phyloP scores from a whole-genome alignment of 2,888 invertebrate genomes.

The Microctonus brassicae region DNA sequence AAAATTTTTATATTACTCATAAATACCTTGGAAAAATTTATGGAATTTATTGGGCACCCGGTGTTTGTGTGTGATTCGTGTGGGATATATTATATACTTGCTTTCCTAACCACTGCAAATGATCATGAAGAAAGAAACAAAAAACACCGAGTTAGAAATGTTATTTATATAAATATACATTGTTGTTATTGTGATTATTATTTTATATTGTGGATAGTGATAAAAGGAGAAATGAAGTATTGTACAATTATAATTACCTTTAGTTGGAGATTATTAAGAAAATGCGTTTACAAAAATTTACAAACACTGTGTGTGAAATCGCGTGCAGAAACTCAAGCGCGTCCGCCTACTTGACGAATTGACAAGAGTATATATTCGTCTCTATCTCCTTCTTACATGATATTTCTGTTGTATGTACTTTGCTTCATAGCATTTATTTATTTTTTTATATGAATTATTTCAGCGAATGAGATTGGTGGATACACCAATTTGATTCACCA shows the following conservation, averaged over 20 bases:
- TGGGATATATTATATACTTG: background rate
- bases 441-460: background rate
- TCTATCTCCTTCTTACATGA: background rate
- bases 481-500: background rate
- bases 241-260: background rate
- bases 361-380: background rate
- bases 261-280: background rate
- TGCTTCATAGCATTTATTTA: background rate
- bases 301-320: background rate
- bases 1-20: constrained; percentile 9
- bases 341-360: background rate
- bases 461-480: background rate
- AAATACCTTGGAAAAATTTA: background rate
- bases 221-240: background rate
- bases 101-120: constrained; percentile 3
- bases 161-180: background rate
- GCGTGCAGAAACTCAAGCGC: background rate
- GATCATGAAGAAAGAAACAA: constrained; percentile 1
- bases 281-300: background rate
- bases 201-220: background rate
- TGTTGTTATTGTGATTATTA: background rate
- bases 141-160: background rate
- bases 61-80: constrained; percentile 7
- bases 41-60: constrained; percentile 9
- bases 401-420: background rate